Percentiles rank a stretch among this genome's conserved stretches.
Evolutionary conservation across 1,140 invertebrate genomes (phyloP).

Genomic region (Drosophila nebulosa): DNA sequence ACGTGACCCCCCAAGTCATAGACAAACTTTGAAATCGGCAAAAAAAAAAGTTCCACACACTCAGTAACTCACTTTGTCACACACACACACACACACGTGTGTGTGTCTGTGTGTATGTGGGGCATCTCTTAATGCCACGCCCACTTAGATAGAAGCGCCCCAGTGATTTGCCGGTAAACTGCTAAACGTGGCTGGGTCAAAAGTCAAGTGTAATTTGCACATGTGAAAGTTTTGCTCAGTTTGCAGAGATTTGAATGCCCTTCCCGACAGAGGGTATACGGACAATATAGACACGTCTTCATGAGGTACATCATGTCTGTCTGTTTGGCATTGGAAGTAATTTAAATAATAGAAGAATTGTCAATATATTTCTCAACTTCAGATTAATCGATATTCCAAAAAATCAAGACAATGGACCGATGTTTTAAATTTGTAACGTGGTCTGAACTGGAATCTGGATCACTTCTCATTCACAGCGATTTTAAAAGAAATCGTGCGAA

Average conservation of each 20-base stretch:
- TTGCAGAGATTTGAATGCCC: neutral
- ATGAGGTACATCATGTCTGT: too few species aligned
- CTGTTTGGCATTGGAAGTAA: too few species aligned
- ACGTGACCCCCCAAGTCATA: slow-evolving; percentile 58
- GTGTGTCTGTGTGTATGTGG: neutral
- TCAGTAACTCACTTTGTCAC: neutral
- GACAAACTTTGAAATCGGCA: slow-evolving; percentile 54
- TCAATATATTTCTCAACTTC: too few species aligned
- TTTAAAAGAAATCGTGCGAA: slow-evolving; percentile 57
- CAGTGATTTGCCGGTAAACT: slow-evolving; percentile 73
- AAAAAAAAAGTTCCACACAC: slow-evolving; percentile 30
- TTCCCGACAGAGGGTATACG: neutral
- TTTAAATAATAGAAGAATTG: too few species aligned
- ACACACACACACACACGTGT: slow-evolving; percentile 16
- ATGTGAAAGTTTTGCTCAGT: slow-evolving; percentile 45
- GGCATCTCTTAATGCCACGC: slow-evolving; percentile 25
- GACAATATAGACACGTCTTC: too few species aligned
- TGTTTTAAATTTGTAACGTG: neutral
- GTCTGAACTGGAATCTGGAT: neutral
- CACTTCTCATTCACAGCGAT: slow-evolving; percentile 21
- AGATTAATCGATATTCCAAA: too few species aligned
- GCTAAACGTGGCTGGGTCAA: slow-evolving; percentile 64
- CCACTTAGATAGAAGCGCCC: slow-evolving; percentile 38
- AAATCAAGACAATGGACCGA: too few species aligned
- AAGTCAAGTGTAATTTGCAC: slow-evolving; percentile 59